Base-by-base conservation (phyloP, 2,113 vertebrate species). In the Climacteris rufus region DNA sequence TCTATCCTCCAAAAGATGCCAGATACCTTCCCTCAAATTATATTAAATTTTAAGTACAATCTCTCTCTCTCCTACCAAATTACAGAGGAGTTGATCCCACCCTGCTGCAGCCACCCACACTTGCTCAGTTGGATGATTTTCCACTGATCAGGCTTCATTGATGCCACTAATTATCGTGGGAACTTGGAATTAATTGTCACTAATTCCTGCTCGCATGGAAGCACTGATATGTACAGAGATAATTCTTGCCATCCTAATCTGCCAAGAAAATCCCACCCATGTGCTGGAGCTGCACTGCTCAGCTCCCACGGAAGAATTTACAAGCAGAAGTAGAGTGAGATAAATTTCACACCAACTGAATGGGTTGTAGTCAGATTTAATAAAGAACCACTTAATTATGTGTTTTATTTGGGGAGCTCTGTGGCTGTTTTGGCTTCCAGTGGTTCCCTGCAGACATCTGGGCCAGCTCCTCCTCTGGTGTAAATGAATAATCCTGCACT, bases 231-330 rank as follows among this genome's bases (percentile, higher is more conserved):
- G 2, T 15, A 5, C 7, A 24, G 12, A n/a, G 15, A n/a, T 5
- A 40, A 57, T 4, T 52, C 31, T 27, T 50, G 44, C 11, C 30
- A 33, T 30, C 61, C 63, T 11, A 23, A 31, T 23, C 47, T 54
- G 13, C 33, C 54, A 33, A 60, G 30, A 6, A 54, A 86, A 71
- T 40, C 47, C 45, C 69, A 44, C 11, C 30, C 24, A 4, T 8
- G 10, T 2, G 1, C 6, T 45, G 15, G 18, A 63, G 20, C 44
- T 47, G 52, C 37, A 10, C 54, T 5, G 12, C 25, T 81, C 12
- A 8, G 40, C n/a, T 83, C 53, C 25, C 35, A 49, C 0, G 0
- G 2, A 22, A n/a, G 24, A 45, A 33, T 42, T 74, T 31, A 42
- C 40, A 54, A 40, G 59, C 17, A 63, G 68, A 47, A 72, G 21